Base-by-base conservation (phyloP, 1,140 invertebrate species). In the Drosophila triauraria region DNA sequence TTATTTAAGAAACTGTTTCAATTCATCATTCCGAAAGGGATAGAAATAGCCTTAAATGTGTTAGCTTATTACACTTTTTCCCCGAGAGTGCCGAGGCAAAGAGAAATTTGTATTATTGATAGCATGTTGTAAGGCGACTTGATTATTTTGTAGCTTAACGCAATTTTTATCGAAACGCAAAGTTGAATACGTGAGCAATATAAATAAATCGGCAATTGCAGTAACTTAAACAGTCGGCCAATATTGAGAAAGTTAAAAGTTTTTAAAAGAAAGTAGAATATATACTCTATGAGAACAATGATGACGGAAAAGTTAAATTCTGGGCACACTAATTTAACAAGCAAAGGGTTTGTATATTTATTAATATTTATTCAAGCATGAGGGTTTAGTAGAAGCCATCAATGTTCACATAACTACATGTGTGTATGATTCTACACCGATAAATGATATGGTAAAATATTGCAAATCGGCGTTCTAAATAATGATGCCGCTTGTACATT, bases 291-390 rank as follows among this genome's bases (percentile, higher is more conserved):
- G 67, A 38, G 38, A 58, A 78, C 58, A 69, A 94, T 94, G 94
- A 94, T 94, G 94, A 94, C 94, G 85, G 94, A 94, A 93, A 94
- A 94, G 93, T 93, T 94, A 92, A 93, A 93, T 93, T 92, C 94
- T 82, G 94, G 93, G 92, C 94, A 94, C 94, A 93, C 94, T 91
- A 94, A 94, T 88, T 93, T 93, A 90, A 93, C 94, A 83, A 94
- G 84, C 71, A 94, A 94, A 91, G 93, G 94, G 94, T 94, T 85
- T 78, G 93, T 93, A 76, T 62, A 53, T 67, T 50, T 20, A 32
- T 44, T 63, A 25, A 63, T 62, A 40, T 50, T 70, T 71, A 47
- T 53, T 53, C 32, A 17, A 13, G n/a, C 2, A 13, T 23, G 27
- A 54, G 8, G 13, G 3, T 12, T 61, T 9, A n/a, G 7, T 1